Conservation (phyloP, 2,797 vertebrate species). For the Rachycentron canadum region DNA sequence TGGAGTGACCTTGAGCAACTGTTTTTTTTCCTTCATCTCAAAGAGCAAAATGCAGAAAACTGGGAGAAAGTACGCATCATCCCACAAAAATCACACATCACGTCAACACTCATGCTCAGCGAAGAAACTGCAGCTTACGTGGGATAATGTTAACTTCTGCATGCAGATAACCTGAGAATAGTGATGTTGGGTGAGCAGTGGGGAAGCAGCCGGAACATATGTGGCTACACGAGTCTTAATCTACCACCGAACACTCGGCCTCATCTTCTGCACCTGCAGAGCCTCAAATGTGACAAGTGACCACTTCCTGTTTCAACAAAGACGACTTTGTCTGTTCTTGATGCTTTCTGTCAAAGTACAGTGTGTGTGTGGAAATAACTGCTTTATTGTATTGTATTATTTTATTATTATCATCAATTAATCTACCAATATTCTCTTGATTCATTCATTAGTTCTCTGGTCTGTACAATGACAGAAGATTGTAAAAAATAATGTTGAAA, state of each 20-base stretch:
- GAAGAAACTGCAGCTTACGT: not conserved
- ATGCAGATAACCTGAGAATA: not conserved
- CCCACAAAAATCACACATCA: constrained; percentile 32
- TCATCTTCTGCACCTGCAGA: not conserved
- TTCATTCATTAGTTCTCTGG: too few species aligned
- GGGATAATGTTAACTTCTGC: constrained; percentile 5
- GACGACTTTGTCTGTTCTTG: too few species aligned
- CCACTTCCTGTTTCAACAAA: not conserved
- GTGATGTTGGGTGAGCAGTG: not conserved
- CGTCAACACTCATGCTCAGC: not conserved
- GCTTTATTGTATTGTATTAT: not conserved
- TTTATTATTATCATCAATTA: too few species aligned
- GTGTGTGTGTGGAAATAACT: too few species aligned
- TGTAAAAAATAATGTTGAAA: too few species aligned
- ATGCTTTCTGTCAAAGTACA: too few species aligned
- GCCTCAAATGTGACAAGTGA: not conserved
- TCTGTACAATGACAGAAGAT: too few species aligned
- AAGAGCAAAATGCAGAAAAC: not conserved
- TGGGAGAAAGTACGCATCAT: not conserved
- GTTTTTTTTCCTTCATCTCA: constrained; percentile 35
- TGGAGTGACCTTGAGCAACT: constrained; percentile 39
- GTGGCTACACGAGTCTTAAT: constrained; percentile 6
- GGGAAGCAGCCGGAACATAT: constrained; percentile 1
- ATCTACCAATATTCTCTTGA: too few species aligned
- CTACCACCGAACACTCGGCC: not conserved